These are phyloP conservation scores for Myotis yumanensis DNA, from an alignment of 2,113 vertebrate genomes.

Conservation along the genomic window DNA sequence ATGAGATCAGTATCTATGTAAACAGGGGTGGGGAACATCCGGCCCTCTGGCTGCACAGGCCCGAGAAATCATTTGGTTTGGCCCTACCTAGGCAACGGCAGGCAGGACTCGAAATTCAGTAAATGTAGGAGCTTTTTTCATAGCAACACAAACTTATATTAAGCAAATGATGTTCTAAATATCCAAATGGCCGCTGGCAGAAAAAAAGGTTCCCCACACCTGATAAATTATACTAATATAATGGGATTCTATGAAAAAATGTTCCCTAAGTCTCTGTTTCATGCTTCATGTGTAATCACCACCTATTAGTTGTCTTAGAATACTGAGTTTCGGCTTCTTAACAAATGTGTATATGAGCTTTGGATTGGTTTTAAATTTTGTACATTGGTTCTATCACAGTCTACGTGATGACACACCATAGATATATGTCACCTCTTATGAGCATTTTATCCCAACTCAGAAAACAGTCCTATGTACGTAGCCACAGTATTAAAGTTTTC, in stretches of 20 bases:
- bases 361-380: not conserved
- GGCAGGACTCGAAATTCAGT: no score
- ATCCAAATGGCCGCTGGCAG: no score
- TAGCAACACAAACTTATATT: no score
- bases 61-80: no score
- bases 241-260: not conserved
- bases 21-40: no score
- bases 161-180: no score
- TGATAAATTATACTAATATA: not conserved
- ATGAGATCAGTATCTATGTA: not conserved
- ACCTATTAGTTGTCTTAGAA: not conserved
- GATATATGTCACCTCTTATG: not conserved
- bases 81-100: no score
- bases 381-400: not conserved
- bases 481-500: not conserved
- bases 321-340: not conserved
- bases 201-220: no score
- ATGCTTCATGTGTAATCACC: not conserved
- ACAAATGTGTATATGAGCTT: not conserved
- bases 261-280: not conserved
- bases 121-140: no score
- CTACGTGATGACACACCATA: not conserved
- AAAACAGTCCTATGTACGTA: not conserved
- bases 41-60: no score
- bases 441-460: constrained; percentile 22